Evolutionary conservation across 2,888 invertebrate species (phyloP), one percentile per base, ranked within the genome.

Genomic region (Xestobium rufovillosum): DNA sequence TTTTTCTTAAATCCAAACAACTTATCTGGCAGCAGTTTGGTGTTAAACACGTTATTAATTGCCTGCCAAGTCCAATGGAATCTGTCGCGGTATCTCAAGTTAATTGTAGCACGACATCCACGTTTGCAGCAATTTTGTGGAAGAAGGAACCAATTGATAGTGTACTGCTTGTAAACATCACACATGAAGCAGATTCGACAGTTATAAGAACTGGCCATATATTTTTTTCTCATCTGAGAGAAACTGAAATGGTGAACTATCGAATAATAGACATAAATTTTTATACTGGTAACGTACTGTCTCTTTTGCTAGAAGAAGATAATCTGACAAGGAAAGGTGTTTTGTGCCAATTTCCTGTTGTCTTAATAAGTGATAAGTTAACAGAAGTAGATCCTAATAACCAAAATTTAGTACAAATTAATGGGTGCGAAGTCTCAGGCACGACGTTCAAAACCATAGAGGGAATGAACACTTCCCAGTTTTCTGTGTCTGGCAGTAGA

Each of bases 401-500:
- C 11, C 45, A 70, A 19, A 69, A 69, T 2, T 27, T 31, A 49
- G 61, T 72, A 30, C 54, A 62, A 10, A 67, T 70, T 30, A 73
- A 78, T 52, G 70, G 73, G 38, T 70, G 74, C 14, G 66, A 71
- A 40, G 55, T 76, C 26, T 71, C 74, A 39, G 65, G 66, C 26
- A 69, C 70, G 34, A 63, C 69, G 35, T 71, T 72, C 31, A 78
- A 78, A 51, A 65, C 70, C 4, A 63, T 84, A 6, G 83, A 83
- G 42, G 79, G 78, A 50, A 73, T 80, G 69, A 70, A 73, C 47
- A 79, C 78, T 2, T 73, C 73, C 39, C 67, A 71, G 43, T 73
- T 94, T 53, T 83, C 91, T 2, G 91, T 92, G 2, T 90, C 90
- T 28, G 91, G 92, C 1, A 78, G 80, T 3, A 65, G 82, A 17